Conservation (phyloP, 2,888 invertebrate species). For the Anticlea derivata region DNA sequence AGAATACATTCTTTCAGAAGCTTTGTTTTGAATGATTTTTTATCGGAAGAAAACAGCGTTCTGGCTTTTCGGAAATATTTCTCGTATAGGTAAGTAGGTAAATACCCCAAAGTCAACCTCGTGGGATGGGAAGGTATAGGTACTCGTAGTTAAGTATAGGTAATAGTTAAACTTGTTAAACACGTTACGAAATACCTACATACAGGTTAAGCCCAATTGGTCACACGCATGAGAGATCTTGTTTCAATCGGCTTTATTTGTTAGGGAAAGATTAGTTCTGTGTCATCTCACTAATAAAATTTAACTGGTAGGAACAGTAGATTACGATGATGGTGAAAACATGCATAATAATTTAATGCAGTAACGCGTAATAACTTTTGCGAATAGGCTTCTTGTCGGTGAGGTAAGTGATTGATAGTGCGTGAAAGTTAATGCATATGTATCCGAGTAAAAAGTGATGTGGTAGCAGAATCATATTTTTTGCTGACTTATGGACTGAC, state of each 20-base stretch:
- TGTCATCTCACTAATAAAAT: too few relatives aligned
- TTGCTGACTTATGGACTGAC: conserved; percentile 5
- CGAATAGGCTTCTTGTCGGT: conserved; percentile 5
- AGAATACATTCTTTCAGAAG: conserved; percentile 5
- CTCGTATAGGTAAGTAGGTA: too few relatives aligned
- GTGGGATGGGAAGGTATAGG: too few relatives aligned
- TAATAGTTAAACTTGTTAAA: too few relatives aligned
- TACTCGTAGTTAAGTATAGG: too few relatives aligned
- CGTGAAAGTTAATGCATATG: conserved; percentile 19
- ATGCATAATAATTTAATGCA: conserved; percentile 7
- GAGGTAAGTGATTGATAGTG: conserved; percentile 21
- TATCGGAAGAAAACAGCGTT: background rate
- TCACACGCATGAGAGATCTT: background rate
- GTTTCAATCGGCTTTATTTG: background rate
- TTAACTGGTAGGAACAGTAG: too few relatives aligned
- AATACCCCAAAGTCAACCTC: too few relatives aligned
- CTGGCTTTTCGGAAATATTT: background rate
- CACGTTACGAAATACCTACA: background rate
- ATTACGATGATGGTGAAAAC: conserved; percentile 1
- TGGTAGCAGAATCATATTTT: background rate
- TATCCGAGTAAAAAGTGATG: conserved; percentile 9
- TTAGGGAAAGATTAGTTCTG: too few relatives aligned
- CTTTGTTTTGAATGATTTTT: conserved; percentile 6
- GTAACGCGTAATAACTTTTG: conserved; percentile 8
- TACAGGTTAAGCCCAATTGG: background rate